Evolutionary conservation across 2,113 vertebrate genomes (phyloP).

Genomic region (Pelmatolapia mariae): DNA sequence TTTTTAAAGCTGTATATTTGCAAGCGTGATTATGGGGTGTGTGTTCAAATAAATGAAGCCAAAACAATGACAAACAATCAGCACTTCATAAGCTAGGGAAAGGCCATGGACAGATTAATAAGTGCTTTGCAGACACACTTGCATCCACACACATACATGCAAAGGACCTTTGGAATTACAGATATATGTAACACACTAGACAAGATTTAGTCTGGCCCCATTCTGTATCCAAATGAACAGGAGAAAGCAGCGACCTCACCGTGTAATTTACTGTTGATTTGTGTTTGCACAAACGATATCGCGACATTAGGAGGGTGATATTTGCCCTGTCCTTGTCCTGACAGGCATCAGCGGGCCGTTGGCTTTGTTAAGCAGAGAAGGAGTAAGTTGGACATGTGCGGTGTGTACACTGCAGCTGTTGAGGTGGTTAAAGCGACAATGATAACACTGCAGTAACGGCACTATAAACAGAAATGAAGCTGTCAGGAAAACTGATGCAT

Average conservation of each 20-base stretch:
- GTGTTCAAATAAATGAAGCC: conserved; percentile 75
- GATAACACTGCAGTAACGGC: not conserved
- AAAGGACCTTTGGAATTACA: conserved; percentile 61
- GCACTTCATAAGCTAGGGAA: conserved; percentile 68
- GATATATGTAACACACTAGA: conserved; percentile 65
- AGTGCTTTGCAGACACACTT: conserved; percentile 49
- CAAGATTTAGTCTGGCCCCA: conserved; percentile 42
- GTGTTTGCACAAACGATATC: conserved; percentile 60
- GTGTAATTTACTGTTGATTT: conserved; percentile 65
- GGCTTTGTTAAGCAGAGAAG: not conserved
- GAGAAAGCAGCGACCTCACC: conserved; percentile 55
- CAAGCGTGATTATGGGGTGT: conserved; percentile 73
- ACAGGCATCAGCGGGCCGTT: conserved; percentile 23
- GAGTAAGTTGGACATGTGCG: not conserved
- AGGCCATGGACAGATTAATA: conserved; percentile 74
- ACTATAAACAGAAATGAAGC: conserved; percentile 3
- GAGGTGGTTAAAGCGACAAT: not conserved
- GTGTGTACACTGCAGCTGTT: not conserved
- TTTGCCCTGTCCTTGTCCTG: conserved; percentile 36
- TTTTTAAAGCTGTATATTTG: conserved; percentile 70
- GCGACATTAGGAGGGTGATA: conserved; percentile 46
- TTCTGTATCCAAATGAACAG: conserved; percentile 55
- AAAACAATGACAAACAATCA: conserved; percentile 79
- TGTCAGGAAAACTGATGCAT: not conserved
- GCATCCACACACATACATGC: conserved; percentile 6